Evolutionary conservation across 2,888 invertebrate species (phyloP).

Genomic region (Nebria brevicollis): DNA sequence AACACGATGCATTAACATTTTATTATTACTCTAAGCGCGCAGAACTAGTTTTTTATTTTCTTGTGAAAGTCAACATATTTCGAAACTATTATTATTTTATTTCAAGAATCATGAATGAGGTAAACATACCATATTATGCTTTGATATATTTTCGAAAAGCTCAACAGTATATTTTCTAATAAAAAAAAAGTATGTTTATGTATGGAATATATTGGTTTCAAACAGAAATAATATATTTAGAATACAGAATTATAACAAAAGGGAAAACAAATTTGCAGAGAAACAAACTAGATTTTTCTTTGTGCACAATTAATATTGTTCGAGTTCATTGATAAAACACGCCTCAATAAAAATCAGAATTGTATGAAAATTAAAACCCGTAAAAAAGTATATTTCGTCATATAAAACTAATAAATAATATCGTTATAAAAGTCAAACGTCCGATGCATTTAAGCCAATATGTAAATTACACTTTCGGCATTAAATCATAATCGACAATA

Average conservation of each 20-base stretch:
- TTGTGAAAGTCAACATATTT: not conserved
- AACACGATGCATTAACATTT: not conserved
- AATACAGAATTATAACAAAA: too few species aligned
- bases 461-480: conserved; percentile 29
- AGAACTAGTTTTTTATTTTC: not conserved
- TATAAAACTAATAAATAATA: conserved; percentile 11
- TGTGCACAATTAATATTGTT: too few species aligned
- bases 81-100: not conserved
- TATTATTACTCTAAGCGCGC: not conserved
- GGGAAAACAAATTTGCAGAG: too few species aligned
- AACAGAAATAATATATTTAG: too few species aligned
- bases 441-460: conserved; percentile 28
- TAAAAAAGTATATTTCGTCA: not conserved
- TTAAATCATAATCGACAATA: conserved; percentile 42
- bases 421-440: not conserved
- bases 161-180: not conserved
- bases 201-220: too few species aligned
- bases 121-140: not conserved
- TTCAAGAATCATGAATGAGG: not conserved
- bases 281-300: too few species aligned
- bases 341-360: too few species aligned
- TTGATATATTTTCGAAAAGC: not conserved
- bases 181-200: not conserved
- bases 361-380: not conserved
- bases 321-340: too few species aligned